Conservation (phyloP, 2,113 vertebrate species). For the Petrocephalus zakoni region DNA sequence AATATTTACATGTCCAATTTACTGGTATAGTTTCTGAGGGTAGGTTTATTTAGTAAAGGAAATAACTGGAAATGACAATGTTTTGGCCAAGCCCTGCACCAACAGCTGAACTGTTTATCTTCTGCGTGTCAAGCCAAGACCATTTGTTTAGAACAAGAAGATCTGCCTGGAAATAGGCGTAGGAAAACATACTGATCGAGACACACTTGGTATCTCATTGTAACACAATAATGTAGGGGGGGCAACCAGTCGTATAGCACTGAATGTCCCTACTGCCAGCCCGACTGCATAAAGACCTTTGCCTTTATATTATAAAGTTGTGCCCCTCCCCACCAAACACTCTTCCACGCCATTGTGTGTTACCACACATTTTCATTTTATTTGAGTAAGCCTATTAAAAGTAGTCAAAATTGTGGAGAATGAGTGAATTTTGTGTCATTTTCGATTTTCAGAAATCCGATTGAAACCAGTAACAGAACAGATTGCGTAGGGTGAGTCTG, state of each 20-base stretch:
- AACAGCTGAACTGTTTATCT: constrained; percentile 7
- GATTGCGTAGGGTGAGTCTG: not conserved
- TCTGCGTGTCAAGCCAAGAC: not conserved
- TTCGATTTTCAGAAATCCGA: not conserved
- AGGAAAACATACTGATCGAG: not conserved
- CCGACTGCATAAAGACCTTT: not conserved
- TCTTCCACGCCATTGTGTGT: not conserved
- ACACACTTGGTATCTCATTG: not conserved
- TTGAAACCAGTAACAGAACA: not conserved
- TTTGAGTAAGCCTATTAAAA: not conserved
- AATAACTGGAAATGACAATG: not conserved
- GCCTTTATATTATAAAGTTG: not conserved
- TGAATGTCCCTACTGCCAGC: not conserved
- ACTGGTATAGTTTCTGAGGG: not conserved
- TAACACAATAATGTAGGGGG: not conserved
- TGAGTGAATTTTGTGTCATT: not conserved
- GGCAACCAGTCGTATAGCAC: not conserved
- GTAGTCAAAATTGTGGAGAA: not conserved
- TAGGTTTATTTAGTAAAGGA: not conserved
- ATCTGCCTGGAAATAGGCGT: not conserved
- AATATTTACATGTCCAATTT: not conserved
- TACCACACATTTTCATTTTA: not conserved
- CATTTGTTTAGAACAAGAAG: not conserved
- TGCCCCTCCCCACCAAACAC: not conserved
- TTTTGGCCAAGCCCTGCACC: not conserved